Evolutionary conservation across 37 sponge, comb jelly and placozoan species (phyloP), one percentile per base, ranked within the genome.

Genomic region (Cliona cf. orientalis): DNA sequence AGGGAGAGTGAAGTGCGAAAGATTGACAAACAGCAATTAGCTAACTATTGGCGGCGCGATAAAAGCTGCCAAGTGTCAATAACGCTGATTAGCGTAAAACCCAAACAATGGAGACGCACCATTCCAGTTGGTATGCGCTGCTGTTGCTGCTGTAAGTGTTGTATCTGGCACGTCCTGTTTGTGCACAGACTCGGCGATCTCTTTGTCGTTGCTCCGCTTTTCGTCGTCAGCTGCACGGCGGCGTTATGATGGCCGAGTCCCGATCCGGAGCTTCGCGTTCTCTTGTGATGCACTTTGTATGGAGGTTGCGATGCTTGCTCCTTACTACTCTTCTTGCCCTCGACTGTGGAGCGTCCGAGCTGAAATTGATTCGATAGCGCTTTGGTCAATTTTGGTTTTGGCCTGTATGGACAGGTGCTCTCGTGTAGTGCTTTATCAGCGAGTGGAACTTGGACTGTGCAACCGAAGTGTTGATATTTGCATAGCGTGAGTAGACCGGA

Each of bases 341-440:
- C n/a, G n/a, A n/a, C n/a, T n/a, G n/a, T n/a, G n/a, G n/a, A n/a
- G n/a, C n/a, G n/a, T n/a, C n/a, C n/a, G n/a, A n/a, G n/a, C n/a
- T n/a, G n/a, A n/a, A n/a, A n/a, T n/a, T n/a, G n/a, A n/a, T n/a
- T n/a, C n/a, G n/a, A n/a, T n/a, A n/a, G n/a, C 31, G 25, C n/a
- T n/a, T n/a, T 9, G 25, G 11, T 9, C 23, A 1, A 12, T 39
- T 29, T 3, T 60, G 2, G 3, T 31, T 31, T 31, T 29, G 37
- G 2, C 3, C 39, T 62, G 65, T 80, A 69, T 5, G 75, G 86
- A 59, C 93, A 93, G 33, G 31, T 74, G 59, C 57, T 78, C 35
- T 89, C 90, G 79, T 93, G 93, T n/a, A 23, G 64, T 7, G 58
- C 31, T 36, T 83, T 85, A 21, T 93, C 93, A 14, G 59, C 57